phyloP scores from a whole-genome alignment of 2,113 vertebrate species.

The Eublepharis macularius region DNA sequence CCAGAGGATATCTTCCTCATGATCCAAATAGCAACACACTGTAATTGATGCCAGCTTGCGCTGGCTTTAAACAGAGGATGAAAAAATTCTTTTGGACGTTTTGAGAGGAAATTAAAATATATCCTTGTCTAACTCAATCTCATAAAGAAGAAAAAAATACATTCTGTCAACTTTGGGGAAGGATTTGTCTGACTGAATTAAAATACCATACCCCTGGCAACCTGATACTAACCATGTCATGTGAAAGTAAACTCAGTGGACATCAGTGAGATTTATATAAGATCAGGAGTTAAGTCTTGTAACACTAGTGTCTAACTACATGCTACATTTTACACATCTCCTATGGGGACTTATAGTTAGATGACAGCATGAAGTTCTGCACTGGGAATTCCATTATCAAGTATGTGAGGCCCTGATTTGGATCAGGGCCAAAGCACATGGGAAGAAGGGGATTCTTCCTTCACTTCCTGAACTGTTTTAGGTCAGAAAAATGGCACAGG shows the following conservation, averaged over 20 bases:
- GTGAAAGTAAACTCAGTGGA: neutral
- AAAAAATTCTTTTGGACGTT: neutral
- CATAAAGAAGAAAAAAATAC: neutral
- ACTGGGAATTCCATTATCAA: too few relatives aligned
- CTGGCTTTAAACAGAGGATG: constrained; percentile 3
- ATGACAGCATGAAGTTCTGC: too few relatives aligned
- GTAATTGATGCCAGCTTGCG: constrained; percentile 15
- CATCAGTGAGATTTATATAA: neutral
- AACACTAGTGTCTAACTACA: neutral
- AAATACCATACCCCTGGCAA: constrained; percentile 1
- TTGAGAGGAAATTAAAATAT: neutral
- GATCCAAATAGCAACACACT: constrained; percentile 1
- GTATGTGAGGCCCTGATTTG: too few relatives aligned
- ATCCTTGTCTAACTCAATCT: neutral
- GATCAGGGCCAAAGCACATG: too few relatives aligned
- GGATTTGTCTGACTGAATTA: neutral
- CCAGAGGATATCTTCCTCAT: constrained; percentile 12
- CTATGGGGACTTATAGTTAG: too few relatives aligned
- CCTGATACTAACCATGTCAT: neutral
- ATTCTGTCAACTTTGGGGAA: neutral
- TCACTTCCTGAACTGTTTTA: too few relatives aligned
- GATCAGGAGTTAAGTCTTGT: neutral
- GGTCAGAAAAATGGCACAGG: too few relatives aligned
- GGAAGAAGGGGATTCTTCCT: too few relatives aligned
- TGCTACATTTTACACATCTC: too few relatives aligned